Conservation (phyloP, 2,888 invertebrate species). For the Pammene fasciana region DNA sequence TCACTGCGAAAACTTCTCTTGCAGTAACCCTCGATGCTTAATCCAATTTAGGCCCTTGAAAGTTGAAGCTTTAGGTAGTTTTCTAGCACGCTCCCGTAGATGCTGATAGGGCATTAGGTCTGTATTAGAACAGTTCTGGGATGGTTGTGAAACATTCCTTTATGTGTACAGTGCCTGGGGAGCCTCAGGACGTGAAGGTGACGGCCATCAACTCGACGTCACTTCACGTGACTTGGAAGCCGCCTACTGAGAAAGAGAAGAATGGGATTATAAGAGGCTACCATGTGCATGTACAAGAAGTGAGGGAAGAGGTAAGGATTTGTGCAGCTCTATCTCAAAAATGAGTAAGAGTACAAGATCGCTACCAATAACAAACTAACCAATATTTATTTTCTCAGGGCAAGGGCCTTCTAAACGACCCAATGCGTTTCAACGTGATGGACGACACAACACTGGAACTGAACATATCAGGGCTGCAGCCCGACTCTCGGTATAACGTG, state of each 20-base stretch:
- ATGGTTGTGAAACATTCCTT: conserved; percentile 55
- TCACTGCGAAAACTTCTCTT: conserved; percentile 49
- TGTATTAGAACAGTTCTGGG: conserved; percentile 53
- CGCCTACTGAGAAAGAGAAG: conserved; percentile 94
- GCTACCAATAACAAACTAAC: neutral
- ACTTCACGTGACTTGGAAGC: conserved; percentile 96
- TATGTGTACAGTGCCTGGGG: conserved; percentile 94
- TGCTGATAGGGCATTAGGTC: conserved; percentile 83
- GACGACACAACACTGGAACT: conserved; percentile 90
- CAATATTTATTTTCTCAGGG: conserved; percentile 72
- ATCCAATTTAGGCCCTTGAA: conserved; percentile 66
- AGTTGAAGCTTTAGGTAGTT: conserved; percentile 72
- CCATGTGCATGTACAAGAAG: conserved; percentile 97
- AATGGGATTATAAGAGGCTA: conserved; percentile 98
- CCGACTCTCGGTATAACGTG: conserved; percentile 96
- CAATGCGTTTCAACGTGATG: conserved; percentile 93
- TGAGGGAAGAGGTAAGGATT: conserved; percentile 89
- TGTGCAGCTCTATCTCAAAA: neutral
- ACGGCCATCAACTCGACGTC: conserved; percentile 97
- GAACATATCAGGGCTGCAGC: conserved; percentile 95
- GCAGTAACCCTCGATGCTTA: conserved; percentile 64
- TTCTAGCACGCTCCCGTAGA: conserved; percentile 79
- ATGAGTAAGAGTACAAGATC: neutral
- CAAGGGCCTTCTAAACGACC: conserved; percentile 92
- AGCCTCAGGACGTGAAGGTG: conserved; percentile 96